Evolutionary conservation across 2,113 vertebrate species (phyloP), one percentile per base, ranked within the genome.

Genomic region (Symphodus melops): DNA sequence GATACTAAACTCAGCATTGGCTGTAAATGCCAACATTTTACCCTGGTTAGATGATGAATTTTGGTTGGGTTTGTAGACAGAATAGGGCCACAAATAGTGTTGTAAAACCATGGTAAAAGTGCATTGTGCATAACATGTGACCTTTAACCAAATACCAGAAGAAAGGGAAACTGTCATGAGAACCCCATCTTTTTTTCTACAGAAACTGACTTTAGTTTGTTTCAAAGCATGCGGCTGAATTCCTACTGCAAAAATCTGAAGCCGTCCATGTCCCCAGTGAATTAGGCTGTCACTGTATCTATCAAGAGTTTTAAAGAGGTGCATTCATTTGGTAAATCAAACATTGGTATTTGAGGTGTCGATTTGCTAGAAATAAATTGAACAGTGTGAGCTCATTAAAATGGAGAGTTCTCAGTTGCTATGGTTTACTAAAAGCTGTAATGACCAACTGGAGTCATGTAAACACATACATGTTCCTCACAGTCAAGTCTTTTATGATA

Each of bases 401-500:
- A 46, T 46, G 1, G 1, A 39, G 11, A 53, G 37, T n/a, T 56
- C 0, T 68, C 9, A 19, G 33, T 39, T 12, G 49, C 14, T 44
- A 14, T 44, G 42, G 14, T 44, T 44, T 14, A 5, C 2, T 4
- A 44, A 14, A 44, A 14, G 42, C 42, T 44, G 42, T 16, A 17
- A 48, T 17, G 14, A 48, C 46, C 7, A 17, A 48, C 19, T 17
- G 14, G 17, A 48, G 1, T 14, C 42, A 55, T 46, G 39, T 67
- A 28, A 1, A 14, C 16, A 10, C 21, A 33, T 41, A 68, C 19
- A 23, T 48, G 46, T 48, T 33, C 4, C 12, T 61, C 54, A 60
- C 59, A 70, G 48, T 9, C 8, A 11, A 48, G 64, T 49, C 75
- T 65, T 82, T 53, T 16, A 54, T 21, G 23, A 33, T 57, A 83